Conservation (phyloP, 2,797 vertebrate species). For the Pampus argenteus region DNA sequence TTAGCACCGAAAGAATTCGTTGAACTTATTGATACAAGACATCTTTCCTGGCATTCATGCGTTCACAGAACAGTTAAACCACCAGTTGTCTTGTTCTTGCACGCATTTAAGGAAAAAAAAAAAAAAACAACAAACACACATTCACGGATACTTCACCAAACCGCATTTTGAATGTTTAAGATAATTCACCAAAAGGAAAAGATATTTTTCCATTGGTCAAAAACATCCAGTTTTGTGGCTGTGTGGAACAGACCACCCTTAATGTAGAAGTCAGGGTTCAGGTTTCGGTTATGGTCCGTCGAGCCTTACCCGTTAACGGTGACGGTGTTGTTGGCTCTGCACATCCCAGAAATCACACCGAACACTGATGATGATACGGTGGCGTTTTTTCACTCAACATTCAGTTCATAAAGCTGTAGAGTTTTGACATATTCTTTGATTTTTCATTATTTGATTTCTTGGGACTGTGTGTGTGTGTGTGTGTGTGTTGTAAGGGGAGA, state of each 20-base stretch:
- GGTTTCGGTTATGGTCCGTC: conserved; percentile 47
- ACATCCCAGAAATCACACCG: conserved; percentile 25
- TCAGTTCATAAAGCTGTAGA: neutral
- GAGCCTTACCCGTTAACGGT: neutral
- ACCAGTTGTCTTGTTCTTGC: conserved; percentile 1
- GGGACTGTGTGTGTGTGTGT: conserved; percentile 6
- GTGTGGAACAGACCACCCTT: conserved; percentile 50
- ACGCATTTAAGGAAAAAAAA: neutral
- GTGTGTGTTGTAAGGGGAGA: conserved; percentile 3
- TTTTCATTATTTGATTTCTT: neutral
- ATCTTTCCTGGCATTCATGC: conserved; percentile 20
- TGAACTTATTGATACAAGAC: conserved; percentile 20
- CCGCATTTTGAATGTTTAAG: conserved; percentile 13
- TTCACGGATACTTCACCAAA: conserved; percentile 10
- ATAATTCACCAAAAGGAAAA: conserved; percentile 24
- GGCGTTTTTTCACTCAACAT: neutral
- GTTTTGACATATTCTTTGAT: neutral
- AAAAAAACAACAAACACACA: neutral
- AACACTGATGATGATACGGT: neutral
- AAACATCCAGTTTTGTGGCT: conserved; percentile 42
- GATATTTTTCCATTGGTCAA: conserved; percentile 12
- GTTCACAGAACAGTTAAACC: conserved; percentile 7
- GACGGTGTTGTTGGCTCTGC: neutral
- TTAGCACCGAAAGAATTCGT: conserved; percentile 30
- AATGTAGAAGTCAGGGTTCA: conserved; percentile 29